These are phyloP conservation scores for Leptodactylus fallax DNA, from an alignment of 2,797 vertebrate species.

Conservation along the genomic window DNA sequence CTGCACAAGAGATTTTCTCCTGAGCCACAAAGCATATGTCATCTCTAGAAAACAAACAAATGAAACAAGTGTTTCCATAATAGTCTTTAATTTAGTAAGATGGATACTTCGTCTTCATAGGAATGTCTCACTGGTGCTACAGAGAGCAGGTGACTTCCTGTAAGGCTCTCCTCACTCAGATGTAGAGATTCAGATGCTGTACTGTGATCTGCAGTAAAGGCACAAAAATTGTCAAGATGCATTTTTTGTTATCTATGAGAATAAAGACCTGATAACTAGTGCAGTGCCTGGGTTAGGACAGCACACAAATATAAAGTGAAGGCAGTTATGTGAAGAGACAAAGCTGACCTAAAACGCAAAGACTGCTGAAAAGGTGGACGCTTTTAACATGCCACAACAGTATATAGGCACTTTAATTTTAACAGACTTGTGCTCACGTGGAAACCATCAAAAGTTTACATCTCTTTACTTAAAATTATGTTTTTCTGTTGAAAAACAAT, in stretches of 20 bases:
- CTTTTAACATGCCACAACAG: too few relatives aligned
- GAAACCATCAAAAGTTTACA: too few relatives aligned
- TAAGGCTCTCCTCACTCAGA: constrained; percentile 78
- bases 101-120: constrained; percentile 81
- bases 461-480: too few relatives aligned
- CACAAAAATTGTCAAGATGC: not conserved
- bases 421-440: too few relatives aligned
- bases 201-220: constrained; percentile 25
- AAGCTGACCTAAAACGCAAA: not conserved
- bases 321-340: not conserved
- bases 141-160: constrained; percentile 80
- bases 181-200: constrained; percentile 60
- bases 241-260: not conserved
- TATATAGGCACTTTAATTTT: too few relatives aligned
- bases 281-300: not conserved
- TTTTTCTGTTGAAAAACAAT: too few relatives aligned
- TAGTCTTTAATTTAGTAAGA: constrained; percentile 75
- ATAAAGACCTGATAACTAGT: not conserved
- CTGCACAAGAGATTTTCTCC: too few relatives aligned
- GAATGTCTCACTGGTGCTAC: constrained; percentile 77
- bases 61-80: not conserved
- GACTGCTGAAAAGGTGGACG: not conserved
- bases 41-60: too few relatives aligned
- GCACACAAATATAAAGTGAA: not conserved
- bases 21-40: too few relatives aligned